A percentile compares a stretch with the other conserved stretches of the same genome.
These are phyloP conservation scores for Mythimna pallens DNA, from an alignment of 2,888 invertebrate genomes.

Conservation along the genomic window DNA sequence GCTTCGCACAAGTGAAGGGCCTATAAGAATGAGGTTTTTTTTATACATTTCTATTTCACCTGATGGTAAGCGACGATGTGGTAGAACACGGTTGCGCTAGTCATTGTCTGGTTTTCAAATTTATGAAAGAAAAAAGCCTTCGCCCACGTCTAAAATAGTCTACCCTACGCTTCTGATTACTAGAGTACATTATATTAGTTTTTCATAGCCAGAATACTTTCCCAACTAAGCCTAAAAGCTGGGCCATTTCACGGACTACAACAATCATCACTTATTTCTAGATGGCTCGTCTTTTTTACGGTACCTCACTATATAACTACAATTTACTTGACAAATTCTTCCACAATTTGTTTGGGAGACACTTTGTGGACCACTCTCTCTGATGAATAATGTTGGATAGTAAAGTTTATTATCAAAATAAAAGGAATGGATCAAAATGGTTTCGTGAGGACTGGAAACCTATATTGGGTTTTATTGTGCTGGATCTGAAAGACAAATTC, in stretches of 20 bases:
- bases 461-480: background rate
- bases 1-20: no score
- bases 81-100: no score
- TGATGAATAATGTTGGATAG: slow-evolving; percentile 28
- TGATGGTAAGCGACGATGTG: no score
- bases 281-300: slow-evolving; percentile 6
- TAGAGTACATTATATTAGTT: no score
- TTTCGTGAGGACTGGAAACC: background rate
- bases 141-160: no score
- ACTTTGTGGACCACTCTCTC: slow-evolving; percentile 26
- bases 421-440: slow-evolving; percentile 19
- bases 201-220: background rate
- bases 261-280: slow-evolving; percentile 12
- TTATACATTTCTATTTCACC: no score
- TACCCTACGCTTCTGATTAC: no score
- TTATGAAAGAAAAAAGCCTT: no score
- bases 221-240: background rate
- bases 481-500: background rate
- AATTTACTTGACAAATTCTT: slow-evolving; percentile 37
- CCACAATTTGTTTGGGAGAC: slow-evolving; percentile 13
- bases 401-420: slow-evolving; percentile 34
- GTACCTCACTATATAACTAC: slow-evolving; percentile 29
- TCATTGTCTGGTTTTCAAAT: no score
- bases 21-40: no score
- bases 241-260: slow-evolving; percentile 3